Evolutionary conservation across 30 jellyfish, hydroid and myxozoan species (phyloP).

Genomic region (Mastigias papua): DNA sequence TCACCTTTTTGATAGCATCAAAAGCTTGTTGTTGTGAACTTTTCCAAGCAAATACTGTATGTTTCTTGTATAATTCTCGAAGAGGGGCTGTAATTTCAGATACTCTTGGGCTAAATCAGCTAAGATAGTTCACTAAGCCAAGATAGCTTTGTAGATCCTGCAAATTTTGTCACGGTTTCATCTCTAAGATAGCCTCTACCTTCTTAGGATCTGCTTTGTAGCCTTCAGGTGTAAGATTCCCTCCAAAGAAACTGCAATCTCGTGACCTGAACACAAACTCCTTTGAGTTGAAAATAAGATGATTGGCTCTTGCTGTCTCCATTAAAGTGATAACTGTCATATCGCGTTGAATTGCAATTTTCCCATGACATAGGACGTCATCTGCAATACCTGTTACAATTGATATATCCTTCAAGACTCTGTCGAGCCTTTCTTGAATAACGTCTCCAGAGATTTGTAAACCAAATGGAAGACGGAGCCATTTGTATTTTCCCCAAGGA

Average conservation of each 20-base stretch:
- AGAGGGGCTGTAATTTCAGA: conserved; percentile 40
- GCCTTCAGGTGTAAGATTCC: conserved; percentile 21
- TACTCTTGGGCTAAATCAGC: conserved; percentile 1
- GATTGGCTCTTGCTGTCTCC: conserved; percentile 7
- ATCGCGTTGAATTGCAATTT: conserved; percentile 31
- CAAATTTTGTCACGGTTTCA: conserved; percentile 14
- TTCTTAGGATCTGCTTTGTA: conserved; percentile 9
- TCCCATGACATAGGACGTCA: conserved; percentile 8
- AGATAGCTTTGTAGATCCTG: conserved; percentile 34
- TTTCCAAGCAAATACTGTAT: conserved; percentile 22
- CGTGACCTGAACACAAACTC: conserved; percentile 19
- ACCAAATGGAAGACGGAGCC: conserved; percentile 51
- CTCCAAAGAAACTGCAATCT: conserved; percentile 20
- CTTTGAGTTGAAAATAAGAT: conserved; percentile 20
- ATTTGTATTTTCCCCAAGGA: conserved; percentile 48
- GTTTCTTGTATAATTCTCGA: conserved; percentile 21
- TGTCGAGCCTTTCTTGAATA: conserved; percentile 19
- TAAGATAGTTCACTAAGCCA: conserved; percentile 52
- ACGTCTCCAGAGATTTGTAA: conserved; percentile 28
- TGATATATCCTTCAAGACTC: not conserved
- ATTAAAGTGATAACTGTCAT: conserved; percentile 2
- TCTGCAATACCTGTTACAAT: conserved; percentile 34
- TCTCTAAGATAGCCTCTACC: conserved; percentile 21
- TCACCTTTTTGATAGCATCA: not conserved
- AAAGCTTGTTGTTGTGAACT: conserved; percentile 54